These are phyloP conservation scores for Acromyrmex charruanus DNA, from an alignment of 1,140 invertebrate species.

Conservation along the genomic window DNA sequence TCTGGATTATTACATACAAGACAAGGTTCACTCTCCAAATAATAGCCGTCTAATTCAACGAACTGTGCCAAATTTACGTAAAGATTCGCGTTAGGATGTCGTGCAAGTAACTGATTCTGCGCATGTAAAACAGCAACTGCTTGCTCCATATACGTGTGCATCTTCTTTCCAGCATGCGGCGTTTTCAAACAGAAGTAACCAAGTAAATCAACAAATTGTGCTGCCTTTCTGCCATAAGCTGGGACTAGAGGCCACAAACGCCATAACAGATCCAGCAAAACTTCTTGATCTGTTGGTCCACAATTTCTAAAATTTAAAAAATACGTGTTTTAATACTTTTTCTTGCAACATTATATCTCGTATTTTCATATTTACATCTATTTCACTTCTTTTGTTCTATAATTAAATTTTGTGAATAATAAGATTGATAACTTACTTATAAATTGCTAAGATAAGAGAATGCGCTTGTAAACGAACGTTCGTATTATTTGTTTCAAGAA, in stretches of 20 bases:
- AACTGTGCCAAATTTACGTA: slow-evolving; percentile 97
- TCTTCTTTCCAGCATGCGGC: slow-evolving; percentile 88
- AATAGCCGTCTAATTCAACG: slow-evolving; percentile 98
- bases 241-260: slow-evolving; percentile 96
- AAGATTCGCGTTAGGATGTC: slow-evolving; percentile 97
- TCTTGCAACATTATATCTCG: neutral
- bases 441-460: slow-evolving; percentile 93
- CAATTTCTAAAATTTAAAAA: slow-evolving; percentile 88
- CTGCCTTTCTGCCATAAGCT: slow-evolving; percentile 96
- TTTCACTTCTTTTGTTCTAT: neutral
- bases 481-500: slow-evolving; percentile 97
- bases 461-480: slow-evolving; percentile 98
- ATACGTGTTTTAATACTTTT: neutral
- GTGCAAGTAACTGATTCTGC: slow-evolving; percentile 95
- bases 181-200: slow-evolving; percentile 97
- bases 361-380: slow-evolving; percentile 19
- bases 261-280: slow-evolving; percentile 95
- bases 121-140: slow-evolving; percentile 94
- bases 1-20: slow-evolving; percentile 99
- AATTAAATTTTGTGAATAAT: slow-evolving; percentile 24
- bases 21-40: slow-evolving; percentile 98
- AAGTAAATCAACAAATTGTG: slow-evolving; percentile 98
- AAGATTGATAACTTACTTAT: slow-evolving; percentile 88
- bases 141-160: slow-evolving; percentile 93
- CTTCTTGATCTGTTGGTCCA: slow-evolving; percentile 91